Conservation (phyloP, 2,888 invertebrate genomes). For the Resseliella maxima region DNA sequence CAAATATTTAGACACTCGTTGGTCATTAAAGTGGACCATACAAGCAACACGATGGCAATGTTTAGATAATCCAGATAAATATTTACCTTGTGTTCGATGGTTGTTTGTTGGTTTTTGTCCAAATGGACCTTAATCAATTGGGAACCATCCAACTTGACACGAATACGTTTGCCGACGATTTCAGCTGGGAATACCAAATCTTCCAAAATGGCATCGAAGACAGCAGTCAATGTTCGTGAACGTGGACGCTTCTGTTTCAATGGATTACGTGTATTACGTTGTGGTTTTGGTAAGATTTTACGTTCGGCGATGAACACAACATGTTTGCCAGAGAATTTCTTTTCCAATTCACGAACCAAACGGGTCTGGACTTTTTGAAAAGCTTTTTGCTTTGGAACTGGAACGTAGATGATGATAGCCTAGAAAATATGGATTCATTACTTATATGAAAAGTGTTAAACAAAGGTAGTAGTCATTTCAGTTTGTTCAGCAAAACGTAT, state of each 20-base stretch:
- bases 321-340: slow-evolving; percentile 99
- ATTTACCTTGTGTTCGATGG: slow-evolving; percentile 97
- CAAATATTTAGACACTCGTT: slow-evolving; percentile 54
- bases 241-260: slow-evolving; percentile 82
- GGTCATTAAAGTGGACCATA: slow-evolving; percentile 3
- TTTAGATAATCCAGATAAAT: slow-evolving; percentile 45
- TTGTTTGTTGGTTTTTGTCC: slow-evolving; percentile 98
- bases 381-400: slow-evolving; percentile 95
- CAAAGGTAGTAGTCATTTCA: not conserved
- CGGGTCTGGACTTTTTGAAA: slow-evolving; percentile 98
- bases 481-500: not conserved
- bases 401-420: slow-evolving; percentile 98
- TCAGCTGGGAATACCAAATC: slow-evolving; percentile 99
- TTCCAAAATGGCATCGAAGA: slow-evolving; percentile 96
- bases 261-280: slow-evolving; percentile 88
- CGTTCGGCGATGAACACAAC: slow-evolving; percentile 98
- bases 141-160: slow-evolving; percentile 95
- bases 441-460: not conserved
- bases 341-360: slow-evolving; percentile 96
- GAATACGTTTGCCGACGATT: slow-evolving; percentile 97
- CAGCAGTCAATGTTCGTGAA: slow-evolving; percentile 92
- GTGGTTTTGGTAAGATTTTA: slow-evolving; percentile 97
- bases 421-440: slow-evolving; percentile 64
- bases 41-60: slow-evolving; percentile 55
- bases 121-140: slow-evolving; percentile 97